Conservation (phyloP, 2,113 vertebrate genomes). For the Miniopterus natalensis region DNA sequence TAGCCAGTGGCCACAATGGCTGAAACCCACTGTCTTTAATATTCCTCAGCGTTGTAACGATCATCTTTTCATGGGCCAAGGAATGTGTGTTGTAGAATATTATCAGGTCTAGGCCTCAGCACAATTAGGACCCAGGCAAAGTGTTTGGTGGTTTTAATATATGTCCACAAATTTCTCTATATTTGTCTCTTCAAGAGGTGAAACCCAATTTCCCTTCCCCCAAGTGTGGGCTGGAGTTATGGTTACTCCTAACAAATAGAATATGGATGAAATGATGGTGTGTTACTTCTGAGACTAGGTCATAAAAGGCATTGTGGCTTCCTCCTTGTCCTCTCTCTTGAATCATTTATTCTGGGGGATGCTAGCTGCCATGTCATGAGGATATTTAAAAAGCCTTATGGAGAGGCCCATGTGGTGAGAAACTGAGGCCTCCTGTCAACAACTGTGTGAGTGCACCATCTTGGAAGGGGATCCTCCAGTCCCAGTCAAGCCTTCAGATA, state of each 20-base stretch:
- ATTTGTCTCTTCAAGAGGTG: slow-evolving; percentile 25
- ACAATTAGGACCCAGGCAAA: slow-evolving; percentile 3
- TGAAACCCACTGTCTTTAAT: not conserved
- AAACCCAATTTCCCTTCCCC: not conserved
- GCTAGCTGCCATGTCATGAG: not conserved
- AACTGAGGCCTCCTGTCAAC: not conserved
- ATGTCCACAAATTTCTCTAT: not conserved
- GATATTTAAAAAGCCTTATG: not conserved
- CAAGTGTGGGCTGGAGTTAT: not conserved
- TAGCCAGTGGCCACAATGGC: not conserved
- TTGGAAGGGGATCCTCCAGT: not conserved
- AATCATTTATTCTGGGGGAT: not conserved
- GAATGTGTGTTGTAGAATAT: not conserved
- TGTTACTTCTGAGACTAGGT: not conserved
- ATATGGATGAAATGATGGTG: not conserved
- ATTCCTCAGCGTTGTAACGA: not conserved
- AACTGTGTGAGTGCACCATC: not conserved
- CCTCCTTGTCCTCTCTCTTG: not conserved
- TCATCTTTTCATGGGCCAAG: not conserved
- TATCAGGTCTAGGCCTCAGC: not conserved
- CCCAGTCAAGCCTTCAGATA: not conserved
- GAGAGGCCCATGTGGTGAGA: not conserved
- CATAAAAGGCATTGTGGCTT: not conserved
- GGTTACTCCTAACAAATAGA: not conserved
- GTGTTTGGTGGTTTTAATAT: slow-evolving; percentile 13